A percentile compares a stretch with the other conserved stretches of the same genome.
phyloP scores from a whole-genome alignment of 2,888 invertebrate genomes.

The Acutogordius australiensis region DNA sequence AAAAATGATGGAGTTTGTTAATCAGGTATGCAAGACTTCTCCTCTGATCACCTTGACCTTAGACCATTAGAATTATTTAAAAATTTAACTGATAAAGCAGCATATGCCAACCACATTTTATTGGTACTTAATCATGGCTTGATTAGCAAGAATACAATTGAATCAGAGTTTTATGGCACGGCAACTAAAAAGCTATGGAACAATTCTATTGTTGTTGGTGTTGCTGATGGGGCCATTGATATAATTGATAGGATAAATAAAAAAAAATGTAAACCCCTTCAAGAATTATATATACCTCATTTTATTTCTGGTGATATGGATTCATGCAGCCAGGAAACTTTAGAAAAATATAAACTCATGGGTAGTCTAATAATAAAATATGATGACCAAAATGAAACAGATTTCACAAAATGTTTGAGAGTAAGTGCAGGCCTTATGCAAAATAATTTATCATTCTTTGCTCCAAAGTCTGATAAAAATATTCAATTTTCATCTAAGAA shows the following conservation, averaged over 20 bases:
- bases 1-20: too few species aligned
- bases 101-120: too few species aligned
- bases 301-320: constrained; percentile 4
- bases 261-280: background rate
- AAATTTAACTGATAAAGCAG: too few species aligned
- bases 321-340: background rate
- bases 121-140: too few species aligned
- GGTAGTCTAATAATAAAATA: constrained; percentile 10
- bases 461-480: too few species aligned
- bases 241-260: background rate
- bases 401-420: constrained; percentile 12
- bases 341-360: background rate
- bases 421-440: background rate
- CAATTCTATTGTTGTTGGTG: background rate
- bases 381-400: constrained; percentile 12
- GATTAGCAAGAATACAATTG: too few species aligned
- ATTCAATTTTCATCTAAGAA: background rate
- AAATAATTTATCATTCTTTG: background rate
- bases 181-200: background rate
- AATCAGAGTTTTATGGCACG: too few species aligned
- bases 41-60: too few species aligned
- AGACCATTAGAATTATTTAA: too few species aligned
- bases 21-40: too few species aligned
- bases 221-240: constrained; percentile 1
- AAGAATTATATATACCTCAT: background rate